Evolutionary conservation across 1,140 invertebrate genomes (phyloP).

Genomic region (Listronotus bonariensis): DNA sequence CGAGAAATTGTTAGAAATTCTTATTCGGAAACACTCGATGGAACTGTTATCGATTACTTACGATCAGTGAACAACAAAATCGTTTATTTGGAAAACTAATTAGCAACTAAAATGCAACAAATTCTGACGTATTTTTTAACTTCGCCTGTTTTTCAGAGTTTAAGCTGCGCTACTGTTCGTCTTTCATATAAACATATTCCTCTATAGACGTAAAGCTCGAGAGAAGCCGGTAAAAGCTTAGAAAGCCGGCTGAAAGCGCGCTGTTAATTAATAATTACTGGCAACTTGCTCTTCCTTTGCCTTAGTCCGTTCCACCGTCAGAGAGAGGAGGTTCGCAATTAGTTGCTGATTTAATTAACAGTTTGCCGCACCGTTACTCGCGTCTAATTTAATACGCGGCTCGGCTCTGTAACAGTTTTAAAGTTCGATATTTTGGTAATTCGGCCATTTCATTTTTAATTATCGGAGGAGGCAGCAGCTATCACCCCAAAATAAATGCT

Average conservation of each 20-base stretch:
- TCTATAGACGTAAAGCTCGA: constrained; percentile 50
- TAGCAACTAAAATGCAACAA: too few species aligned
- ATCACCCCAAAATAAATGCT: too few species aligned
- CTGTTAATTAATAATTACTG: constrained; percentile 62
- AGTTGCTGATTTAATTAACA: constrained; percentile 53
- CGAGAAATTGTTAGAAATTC: constrained; percentile 53
- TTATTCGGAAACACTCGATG: constrained; percentile 44
- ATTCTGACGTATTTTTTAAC: too few species aligned
- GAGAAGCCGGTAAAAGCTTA: constrained; percentile 59
- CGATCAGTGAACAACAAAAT: too few species aligned
- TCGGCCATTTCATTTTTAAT: not conserved
- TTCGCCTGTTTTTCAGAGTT: too few species aligned
- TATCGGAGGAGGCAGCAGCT: not conserved
- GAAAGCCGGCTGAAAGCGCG: constrained; percentile 59
- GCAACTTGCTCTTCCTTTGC: constrained; percentile 58
- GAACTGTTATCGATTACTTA: too few species aligned
- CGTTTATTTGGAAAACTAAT: too few species aligned
- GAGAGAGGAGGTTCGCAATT: constrained; percentile 49
- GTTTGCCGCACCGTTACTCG: constrained; percentile 53
- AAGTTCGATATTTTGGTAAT: not conserved
- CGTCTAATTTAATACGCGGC: constrained; percentile 47
- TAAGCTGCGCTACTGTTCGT: constrained; percentile 25
- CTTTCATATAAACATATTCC: constrained; percentile 50
- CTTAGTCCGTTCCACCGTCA: constrained; percentile 50
- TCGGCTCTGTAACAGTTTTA: not conserved